A percentile compares a stretch with the other conserved stretches of the same genome.
Evolutionary conservation across 2,888 invertebrate species (phyloP).

Genomic region (Drosophila nr. perissopoda): DNA sequence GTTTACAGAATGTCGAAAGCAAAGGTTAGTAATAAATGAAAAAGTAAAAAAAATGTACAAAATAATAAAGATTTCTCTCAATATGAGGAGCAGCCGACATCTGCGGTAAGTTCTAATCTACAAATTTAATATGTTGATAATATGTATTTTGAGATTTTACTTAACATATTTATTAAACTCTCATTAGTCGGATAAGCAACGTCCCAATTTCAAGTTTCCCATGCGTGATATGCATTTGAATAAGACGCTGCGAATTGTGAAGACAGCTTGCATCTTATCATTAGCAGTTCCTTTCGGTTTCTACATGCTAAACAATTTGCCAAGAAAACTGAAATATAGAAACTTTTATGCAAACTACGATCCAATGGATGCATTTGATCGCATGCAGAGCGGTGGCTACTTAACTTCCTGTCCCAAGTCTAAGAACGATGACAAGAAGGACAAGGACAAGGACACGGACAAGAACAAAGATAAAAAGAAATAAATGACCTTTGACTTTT

Average conservation of each 20-base stretch:
- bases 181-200: conserved; percentile 1
- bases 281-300: conserved; percentile 19
- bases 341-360: conserved; percentile 59
- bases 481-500: neutral
- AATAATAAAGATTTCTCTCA: neutral
- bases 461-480: conserved; percentile 1
- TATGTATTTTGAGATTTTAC: neutral
- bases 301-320: conserved; percentile 40
- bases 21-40: conserved; percentile 3
- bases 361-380: conserved; percentile 62
- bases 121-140: neutral
- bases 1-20: conserved; percentile 21
- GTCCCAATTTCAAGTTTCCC: conserved; percentile 65
- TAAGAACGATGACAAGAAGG: conserved; percentile 41
- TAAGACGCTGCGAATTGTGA: conserved; percentile 29
- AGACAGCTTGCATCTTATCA: conserved; percentile 39
- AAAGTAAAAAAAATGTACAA: neutral
- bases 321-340: conserved; percentile 35
- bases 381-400: conserved; percentile 56
- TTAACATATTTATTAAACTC: neutral
- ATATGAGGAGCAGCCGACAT: neutral
- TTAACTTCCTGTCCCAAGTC: conserved; percentile 30
- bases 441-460: conserved; percentile 33
- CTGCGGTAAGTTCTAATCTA: neutral
- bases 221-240: conserved; percentile 47